Evolutionary conservation across 1,140 invertebrate species (phyloP).

Genomic region (Latrodectus geometricus): DNA sequence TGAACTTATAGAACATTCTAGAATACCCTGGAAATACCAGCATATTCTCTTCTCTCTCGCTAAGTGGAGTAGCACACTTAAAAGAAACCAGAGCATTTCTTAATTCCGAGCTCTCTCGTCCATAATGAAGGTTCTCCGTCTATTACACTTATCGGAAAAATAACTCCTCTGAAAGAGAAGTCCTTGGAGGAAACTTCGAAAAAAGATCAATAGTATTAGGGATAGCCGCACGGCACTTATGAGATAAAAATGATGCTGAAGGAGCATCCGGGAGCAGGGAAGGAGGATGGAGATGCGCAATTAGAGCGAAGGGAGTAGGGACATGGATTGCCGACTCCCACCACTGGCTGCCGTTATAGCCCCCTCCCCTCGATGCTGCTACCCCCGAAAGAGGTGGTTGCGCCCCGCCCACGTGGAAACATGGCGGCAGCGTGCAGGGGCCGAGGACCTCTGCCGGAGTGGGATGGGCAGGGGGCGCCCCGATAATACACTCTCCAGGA

Average conservation of each 20-base stretch:
- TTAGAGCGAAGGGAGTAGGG: not conserved
- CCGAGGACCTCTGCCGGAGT: not conserved
- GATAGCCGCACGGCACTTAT: not conserved
- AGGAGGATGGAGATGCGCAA: not conserved
- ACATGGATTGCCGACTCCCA: not conserved
- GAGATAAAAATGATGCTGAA: not conserved
- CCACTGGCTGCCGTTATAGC: not conserved
- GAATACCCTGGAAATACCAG: no score
- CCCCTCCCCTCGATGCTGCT: not conserved
- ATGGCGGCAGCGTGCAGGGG: not conserved
- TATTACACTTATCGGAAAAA: conserved; percentile 1
- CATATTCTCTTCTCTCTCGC: no score
- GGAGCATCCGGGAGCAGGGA: not conserved
- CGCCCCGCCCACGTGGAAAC: not conserved
- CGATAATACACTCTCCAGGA: not conserved
- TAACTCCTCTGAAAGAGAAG: not conserved
- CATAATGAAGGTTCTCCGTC: not conserved
- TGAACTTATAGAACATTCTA: no score
- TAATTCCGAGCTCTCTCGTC: not conserved
- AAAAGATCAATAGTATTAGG: not conserved
- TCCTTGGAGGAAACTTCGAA: not conserved
- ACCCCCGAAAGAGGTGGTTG: not conserved
- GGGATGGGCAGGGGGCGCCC: no score
- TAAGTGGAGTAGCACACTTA: no score
- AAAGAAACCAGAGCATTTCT: not conserved